Percentiles rank a stretch among this genome's conserved stretches.
phyloP scores from a whole-genome alignment of 2,888 invertebrate genomes.

The Stenichneumon culpator region DNA sequence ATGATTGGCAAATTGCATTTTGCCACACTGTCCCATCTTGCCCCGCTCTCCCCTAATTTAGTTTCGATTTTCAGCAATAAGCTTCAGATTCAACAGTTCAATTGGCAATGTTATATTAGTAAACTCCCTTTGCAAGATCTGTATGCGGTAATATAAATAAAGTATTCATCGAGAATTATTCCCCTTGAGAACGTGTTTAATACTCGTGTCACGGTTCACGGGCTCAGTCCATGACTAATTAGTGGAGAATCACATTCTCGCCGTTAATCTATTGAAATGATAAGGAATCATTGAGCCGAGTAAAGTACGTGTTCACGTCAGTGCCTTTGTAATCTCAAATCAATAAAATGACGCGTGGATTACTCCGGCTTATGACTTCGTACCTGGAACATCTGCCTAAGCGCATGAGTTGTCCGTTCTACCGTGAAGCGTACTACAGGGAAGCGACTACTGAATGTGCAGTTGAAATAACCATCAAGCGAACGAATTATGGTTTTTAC shows the following conservation, averaged over 20 bases:
- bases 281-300: background rate
- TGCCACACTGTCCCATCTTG: too few relatives aligned
- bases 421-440: background rate
- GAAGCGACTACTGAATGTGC: background rate
- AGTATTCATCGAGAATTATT: background rate
- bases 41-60: background rate
- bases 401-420: background rate
- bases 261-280: constrained; percentile 2
- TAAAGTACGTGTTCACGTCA: background rate
- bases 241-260: background rate
- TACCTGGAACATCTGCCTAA: background rate
- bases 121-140: background rate
- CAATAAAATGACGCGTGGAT: constrained; percentile 12
- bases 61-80: background rate
- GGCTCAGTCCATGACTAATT: constrained; percentile 3
- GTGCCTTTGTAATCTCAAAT: constrained; percentile 3
- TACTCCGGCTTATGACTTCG: background rate
- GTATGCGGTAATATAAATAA: background rate
- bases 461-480: background rate
- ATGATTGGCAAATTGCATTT: too few relatives aligned
- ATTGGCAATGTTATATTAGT: background rate
- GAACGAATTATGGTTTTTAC: background rate
- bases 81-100: background rate
- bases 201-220: background rate
- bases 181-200: constrained; percentile 2